Evolutionary conservation across 2,888 invertebrate species (phyloP).

Genomic region (Synanthedon formicaeformis): DNA sequence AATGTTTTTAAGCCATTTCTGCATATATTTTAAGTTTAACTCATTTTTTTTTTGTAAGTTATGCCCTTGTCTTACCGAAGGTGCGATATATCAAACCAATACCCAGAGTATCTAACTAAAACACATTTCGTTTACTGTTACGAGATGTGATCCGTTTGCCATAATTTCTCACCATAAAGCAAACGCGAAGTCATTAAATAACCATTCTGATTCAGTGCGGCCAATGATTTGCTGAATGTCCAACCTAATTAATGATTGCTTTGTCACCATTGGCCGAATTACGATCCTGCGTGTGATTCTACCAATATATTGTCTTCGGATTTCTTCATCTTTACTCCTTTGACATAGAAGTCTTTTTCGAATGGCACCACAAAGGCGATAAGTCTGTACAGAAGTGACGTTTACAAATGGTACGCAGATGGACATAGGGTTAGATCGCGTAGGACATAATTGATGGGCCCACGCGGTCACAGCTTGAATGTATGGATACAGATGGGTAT

Average conservation of each 20-base stretch:
- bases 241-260: constrained; percentile 53
- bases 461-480: not conserved
- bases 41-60: too few species aligned
- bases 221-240: constrained; percentile 50
- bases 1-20: too few species aligned
- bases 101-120: not conserved
- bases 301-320: constrained; percentile 9
- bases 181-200: constrained; percentile 33
- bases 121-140: not conserved
- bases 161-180: constrained; percentile 17
- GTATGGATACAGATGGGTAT: not conserved
- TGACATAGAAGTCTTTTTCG: constrained; percentile 15
- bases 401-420: constrained; percentile 53
- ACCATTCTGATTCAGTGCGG: constrained; percentile 13
- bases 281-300: constrained; percentile 26
- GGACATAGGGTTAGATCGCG: constrained; percentile 54
- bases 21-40: too few species aligned
- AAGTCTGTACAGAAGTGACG: constrained; percentile 28
- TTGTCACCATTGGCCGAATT: constrained; percentile 39
- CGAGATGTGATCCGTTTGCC: not conserved
- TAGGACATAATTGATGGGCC: constrained; percentile 54
- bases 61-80: too few species aligned
- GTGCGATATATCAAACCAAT: too few species aligned
- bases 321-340: constrained; percentile 10
- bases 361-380: constrained; percentile 4